Conservation (phyloP, 2,888 invertebrate species). For the Seira musarum region DNA sequence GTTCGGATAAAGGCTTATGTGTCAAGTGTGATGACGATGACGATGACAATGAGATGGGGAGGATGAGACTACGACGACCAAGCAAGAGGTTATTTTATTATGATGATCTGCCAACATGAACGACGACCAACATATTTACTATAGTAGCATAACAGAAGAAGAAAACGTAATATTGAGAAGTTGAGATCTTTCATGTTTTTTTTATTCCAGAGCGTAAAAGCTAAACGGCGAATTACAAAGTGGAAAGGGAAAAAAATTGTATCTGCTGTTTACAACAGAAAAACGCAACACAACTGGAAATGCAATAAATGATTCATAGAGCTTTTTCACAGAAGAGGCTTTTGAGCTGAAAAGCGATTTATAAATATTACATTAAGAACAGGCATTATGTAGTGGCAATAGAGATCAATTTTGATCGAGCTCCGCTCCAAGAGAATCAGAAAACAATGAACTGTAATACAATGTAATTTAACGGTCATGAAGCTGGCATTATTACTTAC, state of each 20-base stretch:
- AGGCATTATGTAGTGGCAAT: constrained; percentile 17
- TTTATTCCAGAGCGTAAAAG: no score
- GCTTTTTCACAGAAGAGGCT: background rate
- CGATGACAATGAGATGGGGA: no score
- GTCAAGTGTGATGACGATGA: constrained; percentile 55
- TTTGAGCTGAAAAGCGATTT: constrained; percentile 5
- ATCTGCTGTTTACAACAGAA: constrained; percentile 3
- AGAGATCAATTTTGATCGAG: constrained; percentile 19
- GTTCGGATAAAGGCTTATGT: constrained; percentile 64
- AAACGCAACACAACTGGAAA: no score
- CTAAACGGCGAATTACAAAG: background rate
- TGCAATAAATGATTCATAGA: constrained; percentile 16
- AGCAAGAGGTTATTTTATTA: no score
- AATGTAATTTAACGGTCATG: constrained; percentile 17
- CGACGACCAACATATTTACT: no score
- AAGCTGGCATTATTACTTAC: background rate
- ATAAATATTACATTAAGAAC: constrained; percentile 19
- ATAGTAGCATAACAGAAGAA: background rate
- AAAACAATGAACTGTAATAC: constrained; percentile 14
- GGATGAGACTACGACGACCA: constrained; percentile 22
- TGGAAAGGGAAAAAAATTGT: constrained; percentile 2
- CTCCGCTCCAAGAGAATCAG: background rate
- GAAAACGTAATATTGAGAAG: background rate
- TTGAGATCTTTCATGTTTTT: background rate
- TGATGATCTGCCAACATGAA: no score